These are phyloP conservation scores for Anthophora plumipes DNA, from an alignment of 2,888 invertebrate species.

Conservation along the genomic window DNA sequence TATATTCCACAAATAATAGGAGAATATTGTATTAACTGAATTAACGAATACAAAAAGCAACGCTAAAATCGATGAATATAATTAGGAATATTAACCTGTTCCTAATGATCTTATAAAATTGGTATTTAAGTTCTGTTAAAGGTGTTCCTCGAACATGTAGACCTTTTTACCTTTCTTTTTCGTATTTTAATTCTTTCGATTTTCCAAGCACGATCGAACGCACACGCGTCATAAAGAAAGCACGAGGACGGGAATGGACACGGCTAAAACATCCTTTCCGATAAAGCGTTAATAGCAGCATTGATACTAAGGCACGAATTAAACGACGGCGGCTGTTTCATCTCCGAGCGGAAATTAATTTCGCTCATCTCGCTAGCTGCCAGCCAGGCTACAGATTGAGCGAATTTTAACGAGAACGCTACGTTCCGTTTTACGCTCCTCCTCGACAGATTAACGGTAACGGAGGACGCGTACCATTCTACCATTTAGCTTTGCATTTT, in stretches of 20 bases:
- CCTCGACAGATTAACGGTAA: constrained; percentile 63
- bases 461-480: constrained; percentile 34
- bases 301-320: constrained; percentile 69
- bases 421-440: constrained; percentile 57
- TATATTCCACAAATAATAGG: no score
- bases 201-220: no score
- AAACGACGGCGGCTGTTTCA: constrained; percentile 69
- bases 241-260: constrained; percentile 9
- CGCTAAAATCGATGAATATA: no score
- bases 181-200: no score
- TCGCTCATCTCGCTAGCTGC: constrained; percentile 67
- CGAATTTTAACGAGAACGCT: constrained; percentile 67
- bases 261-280: constrained; percentile 44
- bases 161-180: no score
- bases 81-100: no score
- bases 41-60: no score
- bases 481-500: constrained; percentile 46
- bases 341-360: constrained; percentile 73
- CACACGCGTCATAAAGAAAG: neutral
- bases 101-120: no score
- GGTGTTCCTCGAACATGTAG: no score
- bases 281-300: constrained; percentile 68
- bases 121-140: no score
- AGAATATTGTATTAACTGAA: no score
- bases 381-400: constrained; percentile 56